Percentiles rank a stretch among this genome's conserved stretches.
Evolutionary conservation across 2,888 invertebrate species (phyloP).

Genomic region (Cecidostiba fungosa): DNA sequence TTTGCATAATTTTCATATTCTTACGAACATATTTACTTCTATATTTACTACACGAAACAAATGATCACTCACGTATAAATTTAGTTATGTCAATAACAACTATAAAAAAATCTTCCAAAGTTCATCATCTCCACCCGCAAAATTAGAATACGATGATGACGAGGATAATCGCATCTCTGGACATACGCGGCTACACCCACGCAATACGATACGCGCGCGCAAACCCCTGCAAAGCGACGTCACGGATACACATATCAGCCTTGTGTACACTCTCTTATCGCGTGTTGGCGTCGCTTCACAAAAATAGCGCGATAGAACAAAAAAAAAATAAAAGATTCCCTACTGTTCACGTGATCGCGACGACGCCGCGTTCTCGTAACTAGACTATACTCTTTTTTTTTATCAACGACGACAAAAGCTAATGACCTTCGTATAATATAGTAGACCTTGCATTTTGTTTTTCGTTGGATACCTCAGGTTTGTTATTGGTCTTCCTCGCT

Average conservation of each 20-base stretch:
- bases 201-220: not conserved
- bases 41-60: no score
- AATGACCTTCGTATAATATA: constrained; percentile 40
- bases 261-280: not conserved
- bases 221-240: constrained; percentile 21
- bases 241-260: constrained; percentile 2
- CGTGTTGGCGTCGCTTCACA: not conserved
- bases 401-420: not conserved
- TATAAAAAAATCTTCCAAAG: not conserved
- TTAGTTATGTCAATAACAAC: no score
- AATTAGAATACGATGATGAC: not conserved
- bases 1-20: no score
- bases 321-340: not conserved
- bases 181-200: constrained; percentile 41
- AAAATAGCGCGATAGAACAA: not conserved
- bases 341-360: constrained; percentile 24
- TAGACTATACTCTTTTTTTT: not conserved
- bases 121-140: not conserved
- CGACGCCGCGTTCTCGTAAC: not conserved
- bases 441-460: constrained; percentile 38
- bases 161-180: not conserved
- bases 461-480: not conserved
- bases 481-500: not conserved
- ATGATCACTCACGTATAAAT: no score
- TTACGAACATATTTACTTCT: no score